Percentiles rank a stretch among this genome's conserved stretches.
Conservation (phyloP, 2,888 invertebrate species). For the Rhodophaea formosa region DNA sequence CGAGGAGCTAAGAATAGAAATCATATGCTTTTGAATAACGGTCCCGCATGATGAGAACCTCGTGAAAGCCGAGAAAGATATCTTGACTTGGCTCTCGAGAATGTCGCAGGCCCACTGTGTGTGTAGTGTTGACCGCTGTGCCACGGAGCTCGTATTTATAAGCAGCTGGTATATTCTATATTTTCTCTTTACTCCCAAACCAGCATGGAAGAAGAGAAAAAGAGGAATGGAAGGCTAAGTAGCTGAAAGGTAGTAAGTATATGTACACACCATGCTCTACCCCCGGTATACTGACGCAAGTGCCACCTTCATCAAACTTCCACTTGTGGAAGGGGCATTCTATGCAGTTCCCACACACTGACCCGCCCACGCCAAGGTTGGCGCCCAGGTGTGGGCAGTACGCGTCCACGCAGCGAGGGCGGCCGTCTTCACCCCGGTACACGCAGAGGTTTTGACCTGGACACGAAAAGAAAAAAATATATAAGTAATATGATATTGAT, state of each 20-base stretch:
- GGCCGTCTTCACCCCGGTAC: constrained; percentile 83
- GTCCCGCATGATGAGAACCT: no score
- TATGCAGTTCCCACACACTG: constrained; percentile 87
- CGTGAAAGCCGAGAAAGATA: no score
- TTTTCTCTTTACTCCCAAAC: no score
- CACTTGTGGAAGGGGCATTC: constrained; percentile 96
- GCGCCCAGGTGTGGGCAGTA: constrained; percentile 96
- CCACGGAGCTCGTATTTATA: no score
- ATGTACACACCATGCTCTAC: constrained; percentile 54
- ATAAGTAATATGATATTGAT: background rate
- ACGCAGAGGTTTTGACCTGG: constrained; percentile 86
- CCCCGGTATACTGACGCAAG: constrained; percentile 86
- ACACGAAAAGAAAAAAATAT: constrained; percentile 18
- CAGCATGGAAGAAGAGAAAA: no score
- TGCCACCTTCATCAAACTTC: constrained; percentile 89
- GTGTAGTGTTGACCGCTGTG: no score
- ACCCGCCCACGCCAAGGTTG: constrained; percentile 90
- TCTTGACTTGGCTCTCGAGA: no score
- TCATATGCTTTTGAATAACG: no score
- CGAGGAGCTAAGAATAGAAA: constrained; percentile 81
- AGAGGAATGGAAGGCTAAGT: no score
- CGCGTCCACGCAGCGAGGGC: constrained; percentile 87
- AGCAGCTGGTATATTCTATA: no score
- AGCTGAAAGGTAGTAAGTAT: no score
- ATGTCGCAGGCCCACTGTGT: no score